Conservation (phyloP, 1,140 invertebrate genomes). For the Myzus persicae region DNA sequence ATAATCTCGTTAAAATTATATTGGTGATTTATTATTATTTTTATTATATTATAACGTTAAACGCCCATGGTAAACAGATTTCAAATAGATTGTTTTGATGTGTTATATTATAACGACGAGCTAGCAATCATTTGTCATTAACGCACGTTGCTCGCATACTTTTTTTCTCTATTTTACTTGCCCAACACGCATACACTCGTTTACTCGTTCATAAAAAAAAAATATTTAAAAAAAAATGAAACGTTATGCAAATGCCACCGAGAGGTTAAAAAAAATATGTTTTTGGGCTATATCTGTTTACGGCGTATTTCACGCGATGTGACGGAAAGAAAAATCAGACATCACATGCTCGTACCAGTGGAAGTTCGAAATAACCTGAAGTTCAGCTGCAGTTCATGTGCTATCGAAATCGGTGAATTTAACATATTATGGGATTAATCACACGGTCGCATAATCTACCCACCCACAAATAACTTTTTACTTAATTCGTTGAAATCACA, state of each 20-base stretch:
- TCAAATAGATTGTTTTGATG: neutral
- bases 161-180: neutral
- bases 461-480: neutral
- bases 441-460: neutral
- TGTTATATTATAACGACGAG: neutral
- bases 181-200: neutral
- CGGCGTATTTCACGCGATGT: neutral
- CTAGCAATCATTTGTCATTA: neutral
- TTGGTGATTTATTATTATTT: neutral
- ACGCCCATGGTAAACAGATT: neutral
- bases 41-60: neutral
- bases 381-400: neutral
- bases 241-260: neutral
- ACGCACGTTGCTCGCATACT: neutral
- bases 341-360: neutral
- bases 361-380: neutral
- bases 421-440: neutral
- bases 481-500: neutral
- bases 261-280: neutral
- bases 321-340: conserved; percentile 7
- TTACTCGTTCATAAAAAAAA: neutral
- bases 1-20: neutral
- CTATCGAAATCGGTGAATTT: neutral
- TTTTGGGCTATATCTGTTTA: neutral
- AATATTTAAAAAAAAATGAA: neutral